A percentile compares a stretch with the other conserved stretches of the same genome.
These are phyloP conservation scores for Cuniculus paca DNA, from an alignment of 2,797 vertebrate species.

Conservation along the genomic window DNA sequence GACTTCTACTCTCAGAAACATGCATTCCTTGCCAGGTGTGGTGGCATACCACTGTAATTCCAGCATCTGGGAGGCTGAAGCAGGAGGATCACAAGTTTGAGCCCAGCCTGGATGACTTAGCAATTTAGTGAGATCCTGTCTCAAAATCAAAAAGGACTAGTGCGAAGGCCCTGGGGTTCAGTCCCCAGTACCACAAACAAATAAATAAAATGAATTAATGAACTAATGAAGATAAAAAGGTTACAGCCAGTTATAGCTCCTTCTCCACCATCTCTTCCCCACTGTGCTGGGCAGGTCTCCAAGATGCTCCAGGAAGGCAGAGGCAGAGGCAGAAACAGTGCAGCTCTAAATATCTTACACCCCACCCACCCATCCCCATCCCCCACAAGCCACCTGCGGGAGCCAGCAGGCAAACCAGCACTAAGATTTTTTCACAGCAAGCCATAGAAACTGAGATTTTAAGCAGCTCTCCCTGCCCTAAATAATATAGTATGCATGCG, in stretches of 20 bases:
- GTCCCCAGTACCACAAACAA: not conserved
- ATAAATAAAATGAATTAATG: not conserved
- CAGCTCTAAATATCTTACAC: not conserved
- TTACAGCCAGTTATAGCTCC: not conserved
- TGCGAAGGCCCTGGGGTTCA: not conserved
- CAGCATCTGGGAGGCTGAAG: not conserved
- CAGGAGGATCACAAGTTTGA: not conserved
- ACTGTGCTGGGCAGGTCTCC: conserved; percentile 23
- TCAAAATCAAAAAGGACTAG: not conserved
- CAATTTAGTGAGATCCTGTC: not conserved
- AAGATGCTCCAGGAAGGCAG: not conserved
- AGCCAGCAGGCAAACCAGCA: not conserved
- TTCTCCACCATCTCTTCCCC: conserved; percentile 28
- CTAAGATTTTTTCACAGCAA: not conserved
- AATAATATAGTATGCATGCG: not conserved
- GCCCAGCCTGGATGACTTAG: not conserved
- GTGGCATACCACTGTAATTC: not conserved
- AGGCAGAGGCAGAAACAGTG: not conserved
- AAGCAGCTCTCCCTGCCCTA: not conserved
- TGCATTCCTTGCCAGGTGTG: not conserved
- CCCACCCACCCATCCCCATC: not conserved
- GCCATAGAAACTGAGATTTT: conserved; percentile 25
- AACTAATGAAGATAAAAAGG: not conserved
- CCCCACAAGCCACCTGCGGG: not conserved
- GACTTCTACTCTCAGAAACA: conserved; percentile 30